Base-by-base conservation (phyloP, 1,140 invertebrate genomes). In the Sarcophaga peregrina region DNA sequence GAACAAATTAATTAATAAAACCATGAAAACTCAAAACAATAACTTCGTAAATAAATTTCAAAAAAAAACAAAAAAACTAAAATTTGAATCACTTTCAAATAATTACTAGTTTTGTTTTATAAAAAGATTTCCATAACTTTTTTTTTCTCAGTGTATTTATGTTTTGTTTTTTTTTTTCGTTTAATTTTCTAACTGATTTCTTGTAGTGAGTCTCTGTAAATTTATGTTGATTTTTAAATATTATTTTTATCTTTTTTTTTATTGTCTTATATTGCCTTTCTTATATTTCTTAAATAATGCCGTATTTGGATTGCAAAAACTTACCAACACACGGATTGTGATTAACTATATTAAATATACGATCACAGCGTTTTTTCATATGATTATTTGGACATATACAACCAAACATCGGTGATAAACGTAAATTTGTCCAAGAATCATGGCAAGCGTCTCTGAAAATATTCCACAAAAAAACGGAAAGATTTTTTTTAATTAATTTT, bases 281-380 rank as follows among this genome's bases (percentile, higher is more conserved):
- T 17, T 47, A 25, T 83, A n/a, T 83, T 78, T 8, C 10, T 50
- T 45, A 47, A 13, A 15, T 58, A 20, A 10, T 62, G 72, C 46
- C n/a, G n/a, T 73, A 37, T 82, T 45, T 76, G 37, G 37, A 74
- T 62, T 45, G 45, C 45, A 75, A 81, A 85, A 90, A 95, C 96
- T 96, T 93, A 97, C 96, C 96, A 87, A 97, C 94, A 91, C 96
- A 97, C 17, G 96, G 96, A 92, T 97, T 97, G 91, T 96, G 95
- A 92, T 97, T 96, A 87, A 97, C 95, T 87, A 94, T 93, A 83
- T 93, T 93, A 91, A 96, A 97, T 90, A 97, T 96, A 86, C 94
- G 92, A 90, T 97, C 95, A 91, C 96, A 97, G 85, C 95, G 93
- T 86, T 94, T 95, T 93, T 96, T 96, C 92, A 95, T 94, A 90